A percentile compares a stretch with the other conserved stretches of the same genome.
These are phyloP conservation scores for Hirtodrosophila cameraria DNA, from an alignment of 2,888 invertebrate species.

Conservation along the genomic window DNA sequence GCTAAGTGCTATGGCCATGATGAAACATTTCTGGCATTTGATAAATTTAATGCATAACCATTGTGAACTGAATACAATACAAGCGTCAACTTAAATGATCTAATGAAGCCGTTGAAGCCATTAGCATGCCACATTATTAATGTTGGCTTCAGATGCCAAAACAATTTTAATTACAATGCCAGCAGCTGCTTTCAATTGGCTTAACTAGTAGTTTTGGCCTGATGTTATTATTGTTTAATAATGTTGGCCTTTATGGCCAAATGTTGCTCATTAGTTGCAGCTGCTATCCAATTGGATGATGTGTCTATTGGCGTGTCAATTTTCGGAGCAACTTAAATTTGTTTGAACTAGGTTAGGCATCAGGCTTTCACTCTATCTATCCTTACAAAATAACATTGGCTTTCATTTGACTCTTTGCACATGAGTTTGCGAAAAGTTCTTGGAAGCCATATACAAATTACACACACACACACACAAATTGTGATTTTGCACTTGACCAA, in stretches of 20 bases:
- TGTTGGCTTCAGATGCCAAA: conserved; percentile 10
- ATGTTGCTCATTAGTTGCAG: conserved; percentile 45
- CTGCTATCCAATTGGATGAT: conserved; percentile 27
- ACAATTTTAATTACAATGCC: conserved; percentile 39
- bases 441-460: background rate
- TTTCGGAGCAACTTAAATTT: background rate
- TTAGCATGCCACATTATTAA: conserved; percentile 42
- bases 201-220: background rate
- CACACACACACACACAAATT: background rate
- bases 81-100: conserved; percentile 61
- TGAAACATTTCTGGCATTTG: conserved; percentile 29
- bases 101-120: conserved; percentile 57
- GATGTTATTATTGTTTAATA: conserved; percentile 43
- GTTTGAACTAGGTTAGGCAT: background rate
- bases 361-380: too few species aligned
- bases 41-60: conserved; percentile 28
- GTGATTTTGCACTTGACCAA: conserved; percentile 29
- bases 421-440: conserved; percentile 9
- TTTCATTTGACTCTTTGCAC: conserved; percentile 18
- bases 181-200: conserved; percentile 30
- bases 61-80: background rate
- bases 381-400: background rate
- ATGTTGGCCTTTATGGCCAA: conserved; percentile 33
- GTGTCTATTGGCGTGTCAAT: conserved; percentile 31
- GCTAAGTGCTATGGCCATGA: conserved; percentile 14